Evolutionary conservation across 2,888 invertebrate genomes (phyloP), one percentile per base, ranked within the genome.

Genomic region (Cotesia congregata): DNA sequence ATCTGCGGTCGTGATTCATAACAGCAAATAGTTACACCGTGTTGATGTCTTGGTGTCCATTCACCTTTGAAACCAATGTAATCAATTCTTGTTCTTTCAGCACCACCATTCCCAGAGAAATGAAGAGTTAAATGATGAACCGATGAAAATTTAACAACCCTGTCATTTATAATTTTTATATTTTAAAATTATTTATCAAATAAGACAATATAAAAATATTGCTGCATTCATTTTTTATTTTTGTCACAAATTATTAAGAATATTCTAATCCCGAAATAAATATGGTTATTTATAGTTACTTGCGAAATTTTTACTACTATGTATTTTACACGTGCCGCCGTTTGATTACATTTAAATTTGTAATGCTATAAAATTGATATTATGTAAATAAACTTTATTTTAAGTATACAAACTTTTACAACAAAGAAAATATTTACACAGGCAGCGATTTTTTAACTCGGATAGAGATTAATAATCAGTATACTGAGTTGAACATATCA

Each of bases 11-110:
- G 91, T 0, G 95, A 90, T 90, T 98, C 98, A 89, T 98, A 98
- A 70, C 94, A 95, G 86, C 97, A 96, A 85, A 98, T 96, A 1
- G 96, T 95, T 0, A 98, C 96, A 71, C 97, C 97, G 88, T 98
- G 97, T 82, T 94, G 92, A 85, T 95, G 95, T 0, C 93, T 94
- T 86, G 94, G 94, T 9, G 93, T 92, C 91, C 95, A 99, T 91
- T 99, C 98, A 30, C 99, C 99, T 88, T 95, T 94, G 64, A 99
- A 91, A 7, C 98, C 99, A 86, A 99, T 98, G 88, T 99, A 99
- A 88, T 95, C 96, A 79, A 98, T 93, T 86, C 93, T 94, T 1
- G 97, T 96, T 71, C 90, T 92, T n/a, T 96, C 96, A 17, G 92
- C 93, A 30, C 98, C 98, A 90, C 95, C 97, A 90, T 97, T 98